Evolutionary conservation across 1,140 invertebrate species (phyloP).

Genomic region (Drosophila nikananu): DNA sequence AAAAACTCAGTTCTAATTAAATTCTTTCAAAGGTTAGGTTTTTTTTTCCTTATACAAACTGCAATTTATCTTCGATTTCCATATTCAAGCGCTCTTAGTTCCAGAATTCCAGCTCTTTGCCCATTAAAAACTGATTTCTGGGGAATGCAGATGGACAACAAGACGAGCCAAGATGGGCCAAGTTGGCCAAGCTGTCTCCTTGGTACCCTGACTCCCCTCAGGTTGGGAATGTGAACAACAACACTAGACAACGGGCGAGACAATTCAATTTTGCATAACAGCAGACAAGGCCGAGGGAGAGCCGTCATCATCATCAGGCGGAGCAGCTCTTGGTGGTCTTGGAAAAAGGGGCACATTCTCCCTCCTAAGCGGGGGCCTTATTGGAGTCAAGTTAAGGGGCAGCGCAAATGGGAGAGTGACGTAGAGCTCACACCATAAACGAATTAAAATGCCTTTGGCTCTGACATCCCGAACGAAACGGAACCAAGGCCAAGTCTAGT

Average conservation of each 20-base stretch:
- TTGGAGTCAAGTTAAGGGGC: slow-evolving; percentile 43
- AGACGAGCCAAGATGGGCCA: slow-evolving; percentile 22
- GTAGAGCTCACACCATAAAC: slow-evolving; percentile 49
- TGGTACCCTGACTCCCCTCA: neutral
- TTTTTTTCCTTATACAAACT: neutral
- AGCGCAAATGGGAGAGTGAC: slow-evolving; percentile 44
- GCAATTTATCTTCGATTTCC: neutral
- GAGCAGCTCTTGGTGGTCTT: neutral
- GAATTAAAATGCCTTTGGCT: slow-evolving; percentile 76
- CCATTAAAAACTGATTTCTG: slow-evolving; percentile 68
- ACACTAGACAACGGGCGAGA: slow-evolving; percentile 54
- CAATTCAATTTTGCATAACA: slow-evolving; percentile 76
- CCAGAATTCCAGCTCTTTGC: neutral
- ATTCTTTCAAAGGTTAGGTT: neutral
- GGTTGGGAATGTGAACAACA: slow-evolving; percentile 24
- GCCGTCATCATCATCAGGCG: neutral
- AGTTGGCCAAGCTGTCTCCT: slow-evolving; percentile 14
- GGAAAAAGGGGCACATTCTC: neutral
- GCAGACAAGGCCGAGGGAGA: slow-evolving; percentile 10
- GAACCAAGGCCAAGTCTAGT: slow-evolving; percentile 19
- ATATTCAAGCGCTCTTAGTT: neutral
- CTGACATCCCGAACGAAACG: slow-evolving; percentile 43
- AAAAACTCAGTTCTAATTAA: neutral
- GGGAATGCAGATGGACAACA: slow-evolving; percentile 40
- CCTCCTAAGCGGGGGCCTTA: neutral